Evolutionary conservation across 64 coral and sea anemone species (phyloP).

Genomic region (Stichodactyla mertensii): DNA sequence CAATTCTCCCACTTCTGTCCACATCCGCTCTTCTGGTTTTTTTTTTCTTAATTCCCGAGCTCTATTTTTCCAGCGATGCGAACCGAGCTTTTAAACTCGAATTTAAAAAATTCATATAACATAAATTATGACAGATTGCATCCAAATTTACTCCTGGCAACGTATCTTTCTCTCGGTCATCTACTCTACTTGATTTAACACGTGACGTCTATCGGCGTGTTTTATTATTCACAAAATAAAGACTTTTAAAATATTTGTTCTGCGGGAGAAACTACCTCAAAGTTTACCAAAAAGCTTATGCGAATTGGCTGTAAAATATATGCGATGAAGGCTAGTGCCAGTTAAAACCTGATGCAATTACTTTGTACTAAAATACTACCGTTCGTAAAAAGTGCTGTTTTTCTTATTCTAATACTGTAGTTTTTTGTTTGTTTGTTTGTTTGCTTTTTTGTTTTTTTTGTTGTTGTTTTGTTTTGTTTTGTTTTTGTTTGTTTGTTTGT

Average conservation of each 20-base stretch:
- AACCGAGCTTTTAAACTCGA: no score
- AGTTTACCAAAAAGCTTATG: not conserved
- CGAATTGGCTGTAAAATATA: no score
- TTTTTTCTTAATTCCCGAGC: no score
- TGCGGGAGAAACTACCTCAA: not conserved
- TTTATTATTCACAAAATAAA: not conserved
- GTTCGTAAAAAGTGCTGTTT: no score
- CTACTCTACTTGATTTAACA: not conserved
- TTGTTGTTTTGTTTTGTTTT: no score
- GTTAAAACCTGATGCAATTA: no score
- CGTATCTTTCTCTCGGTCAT: not conserved
- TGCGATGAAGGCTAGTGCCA: not conserved
- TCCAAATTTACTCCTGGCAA: not conserved
- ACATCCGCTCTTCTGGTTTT: not conserved
- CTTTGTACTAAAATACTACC: no score
- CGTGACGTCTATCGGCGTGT: not conserved
- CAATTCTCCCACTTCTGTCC: not conserved
- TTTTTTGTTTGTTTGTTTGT: no score
- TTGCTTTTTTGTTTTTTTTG: no score
- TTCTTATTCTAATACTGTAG: no score
- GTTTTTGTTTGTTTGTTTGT: no score
- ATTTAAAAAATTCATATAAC: not conserved
- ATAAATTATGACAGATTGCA: not conserved
- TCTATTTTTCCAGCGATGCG: no score
- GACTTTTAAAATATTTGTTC: not conserved